phyloP scores from a whole-genome alignment of 2,113 vertebrate species.

The Globicephala melas region DNA sequence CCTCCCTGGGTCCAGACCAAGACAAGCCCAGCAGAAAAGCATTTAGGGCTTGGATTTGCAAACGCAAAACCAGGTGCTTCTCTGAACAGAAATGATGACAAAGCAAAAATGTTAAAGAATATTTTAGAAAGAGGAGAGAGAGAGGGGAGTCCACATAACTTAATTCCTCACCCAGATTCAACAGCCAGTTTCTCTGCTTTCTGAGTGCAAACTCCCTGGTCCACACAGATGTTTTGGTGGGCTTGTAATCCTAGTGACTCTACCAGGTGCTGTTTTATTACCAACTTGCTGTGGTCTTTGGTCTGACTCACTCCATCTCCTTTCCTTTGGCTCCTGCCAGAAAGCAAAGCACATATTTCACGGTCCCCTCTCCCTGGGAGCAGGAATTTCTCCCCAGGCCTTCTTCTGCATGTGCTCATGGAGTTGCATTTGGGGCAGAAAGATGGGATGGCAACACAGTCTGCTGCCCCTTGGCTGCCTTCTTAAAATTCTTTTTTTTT shows the following conservation, averaged over 20 bases:
- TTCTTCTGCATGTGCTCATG: not conserved
- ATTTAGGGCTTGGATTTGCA: not conserved
- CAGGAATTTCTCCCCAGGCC: not conserved
- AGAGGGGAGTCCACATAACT: not conserved
- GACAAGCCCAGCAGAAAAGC: not conserved
- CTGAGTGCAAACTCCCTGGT: not conserved
- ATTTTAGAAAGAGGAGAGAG: not conserved
- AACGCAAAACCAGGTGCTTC: not conserved
- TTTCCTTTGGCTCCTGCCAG: not conserved
- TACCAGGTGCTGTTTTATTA: constrained; percentile 5
- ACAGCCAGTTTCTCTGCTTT: not conserved
- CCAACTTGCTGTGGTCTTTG: not conserved
- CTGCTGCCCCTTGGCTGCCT: not conserved
- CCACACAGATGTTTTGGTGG: not conserved
- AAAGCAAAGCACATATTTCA: constrained; percentile 9
- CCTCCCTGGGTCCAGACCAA: not conserved
- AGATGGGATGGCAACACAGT: not conserved
- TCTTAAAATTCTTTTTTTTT: not conserved
- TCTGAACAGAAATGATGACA: constrained; percentile 24
- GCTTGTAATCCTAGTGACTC: not conserved
- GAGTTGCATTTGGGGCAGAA: not conserved
- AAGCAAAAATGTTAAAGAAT: not conserved
- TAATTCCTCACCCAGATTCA: not conserved
- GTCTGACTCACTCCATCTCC: constrained; percentile 36
- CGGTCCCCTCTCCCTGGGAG: not conserved